A percentile compares a stretch with the other conserved stretches of the same genome.
Conservation (phyloP, 2,888 invertebrate genomes). For the Nymphalis urticae region DNA sequence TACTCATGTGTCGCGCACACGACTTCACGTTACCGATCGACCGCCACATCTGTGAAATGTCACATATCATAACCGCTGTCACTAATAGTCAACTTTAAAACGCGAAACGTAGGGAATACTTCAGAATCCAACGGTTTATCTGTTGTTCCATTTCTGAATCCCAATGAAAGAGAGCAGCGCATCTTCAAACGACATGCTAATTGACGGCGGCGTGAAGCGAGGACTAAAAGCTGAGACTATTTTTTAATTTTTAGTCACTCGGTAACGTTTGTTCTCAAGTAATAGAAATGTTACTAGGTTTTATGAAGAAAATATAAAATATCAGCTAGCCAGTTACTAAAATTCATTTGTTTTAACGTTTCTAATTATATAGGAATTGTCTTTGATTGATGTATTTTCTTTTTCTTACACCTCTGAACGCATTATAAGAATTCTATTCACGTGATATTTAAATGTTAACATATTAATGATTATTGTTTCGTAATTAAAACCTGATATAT, state of each 20-base stretch:
- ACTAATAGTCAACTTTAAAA: slow-evolving; percentile 60
- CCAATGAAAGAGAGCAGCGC: slow-evolving; percentile 57
- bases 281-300: slow-evolving; percentile 31
- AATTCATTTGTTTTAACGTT: slow-evolving; percentile 6
- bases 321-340: not conserved
- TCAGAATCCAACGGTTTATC: slow-evolving; percentile 40
- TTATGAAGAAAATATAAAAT: slow-evolving; percentile 12
- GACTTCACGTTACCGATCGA: slow-evolving; percentile 64
- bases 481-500: no score
- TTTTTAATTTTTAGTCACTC: slow-evolving; percentile 54
- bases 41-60: slow-evolving; percentile 57
- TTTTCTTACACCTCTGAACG: not conserved
- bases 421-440: no score
- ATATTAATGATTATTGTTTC: no score
- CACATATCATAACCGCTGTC: slow-evolving; percentile 51
- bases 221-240: slow-evolving; percentile 57
- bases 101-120: slow-evolving; percentile 48
- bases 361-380: slow-evolving; percentile 10
- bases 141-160: slow-evolving; percentile 51
- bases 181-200: slow-evolving; percentile 80
- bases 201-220: slow-evolving; percentile 71
- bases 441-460: no score
- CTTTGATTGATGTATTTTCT: slow-evolving; percentile 24
- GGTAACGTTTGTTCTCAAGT: slow-evolving; percentile 39
- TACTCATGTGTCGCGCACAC: slow-evolving; percentile 79